Conservation (phyloP, 2,797 vertebrate genomes). For the Parambassis ranga region DNA sequence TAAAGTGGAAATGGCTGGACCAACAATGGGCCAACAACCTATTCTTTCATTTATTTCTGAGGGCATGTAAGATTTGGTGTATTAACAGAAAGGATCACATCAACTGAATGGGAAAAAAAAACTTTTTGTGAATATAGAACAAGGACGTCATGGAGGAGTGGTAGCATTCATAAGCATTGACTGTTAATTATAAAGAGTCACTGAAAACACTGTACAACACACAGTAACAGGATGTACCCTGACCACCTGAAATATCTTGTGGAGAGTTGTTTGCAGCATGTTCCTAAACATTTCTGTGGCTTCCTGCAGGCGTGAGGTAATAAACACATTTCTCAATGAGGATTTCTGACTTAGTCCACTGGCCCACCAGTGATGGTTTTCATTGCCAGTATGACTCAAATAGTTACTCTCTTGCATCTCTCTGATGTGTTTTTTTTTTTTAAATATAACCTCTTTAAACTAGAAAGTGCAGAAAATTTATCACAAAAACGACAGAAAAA, state of each 20-base stretch:
- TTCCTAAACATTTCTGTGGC: slow-evolving; percentile 4
- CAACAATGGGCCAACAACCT: too few species aligned
- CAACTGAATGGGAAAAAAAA: too few species aligned
- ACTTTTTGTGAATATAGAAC: too few species aligned
- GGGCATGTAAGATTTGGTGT: too few species aligned
- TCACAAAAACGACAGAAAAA: not conserved
- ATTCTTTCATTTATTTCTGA: too few species aligned
- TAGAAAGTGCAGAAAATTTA: not conserved
- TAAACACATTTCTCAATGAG: slow-evolving; percentile 38
- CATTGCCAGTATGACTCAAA: slow-evolving; percentile 30
- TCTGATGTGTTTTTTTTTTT: slow-evolving; percentile 9
- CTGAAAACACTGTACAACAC: too few species aligned
- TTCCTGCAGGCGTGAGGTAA: slow-evolving; percentile 32
- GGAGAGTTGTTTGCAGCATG: slow-evolving; percentile 21
- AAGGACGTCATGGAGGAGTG: too few species aligned
- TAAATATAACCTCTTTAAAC: slow-evolving; percentile 5
- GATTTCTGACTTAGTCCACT: slow-evolving; percentile 49
- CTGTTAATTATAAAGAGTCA: too few species aligned
- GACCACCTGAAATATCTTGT: slow-evolving; percentile 8
- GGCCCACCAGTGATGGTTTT: slow-evolving; percentile 55
- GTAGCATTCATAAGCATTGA: too few species aligned
- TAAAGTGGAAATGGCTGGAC: too few species aligned
- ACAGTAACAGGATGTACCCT: not conserved
- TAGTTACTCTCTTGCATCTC: slow-evolving; percentile 40
- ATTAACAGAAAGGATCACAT: too few species aligned